A percentile compares a stretch with the other conserved stretches of the same genome.
Evolutionary conservation across 2,113 vertebrate species (phyloP).

Genomic region (Podilymbus podiceps): DNA sequence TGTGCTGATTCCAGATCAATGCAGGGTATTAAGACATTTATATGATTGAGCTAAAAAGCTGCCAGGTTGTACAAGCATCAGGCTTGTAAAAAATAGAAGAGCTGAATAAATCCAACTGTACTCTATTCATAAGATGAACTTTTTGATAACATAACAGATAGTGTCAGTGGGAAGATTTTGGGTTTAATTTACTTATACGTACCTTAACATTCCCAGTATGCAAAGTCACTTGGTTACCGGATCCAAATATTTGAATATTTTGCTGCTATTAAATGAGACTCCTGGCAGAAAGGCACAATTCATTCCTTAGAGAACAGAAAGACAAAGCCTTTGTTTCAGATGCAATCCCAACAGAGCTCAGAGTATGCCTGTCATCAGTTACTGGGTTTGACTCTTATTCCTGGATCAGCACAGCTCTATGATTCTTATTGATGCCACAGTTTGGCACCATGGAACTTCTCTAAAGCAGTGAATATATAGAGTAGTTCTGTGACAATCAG

Average conservation of each 20-base stretch:
- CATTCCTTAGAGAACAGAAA: background rate
- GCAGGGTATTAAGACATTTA: constrained; percentile 42
- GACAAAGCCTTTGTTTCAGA: background rate
- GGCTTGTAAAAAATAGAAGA: background rate
- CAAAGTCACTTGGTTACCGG: background rate
- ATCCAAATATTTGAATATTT: background rate
- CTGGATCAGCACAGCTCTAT: background rate
- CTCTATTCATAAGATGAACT: background rate
- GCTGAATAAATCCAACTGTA: background rate
- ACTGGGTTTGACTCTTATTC: background rate
- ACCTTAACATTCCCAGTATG: no score
- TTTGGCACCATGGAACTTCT: background rate
- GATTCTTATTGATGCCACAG: background rate
- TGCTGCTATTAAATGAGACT: background rate
- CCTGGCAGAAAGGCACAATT: background rate
- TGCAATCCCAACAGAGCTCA: background rate
- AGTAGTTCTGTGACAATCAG: background rate
- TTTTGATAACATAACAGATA: background rate
- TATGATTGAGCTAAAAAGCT: constrained; percentile 31
- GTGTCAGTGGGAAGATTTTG: background rate
- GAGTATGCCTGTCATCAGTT: background rate
- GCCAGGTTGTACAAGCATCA: background rate
- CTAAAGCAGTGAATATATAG: background rate
- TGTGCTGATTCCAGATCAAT: constrained; percentile 52
- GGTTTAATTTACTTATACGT: background rate